Percentiles rank a stretch among this genome's conserved stretches.
Conservation (phyloP, 1,140 invertebrate species). For the Archivesica marissinica region DNA sequence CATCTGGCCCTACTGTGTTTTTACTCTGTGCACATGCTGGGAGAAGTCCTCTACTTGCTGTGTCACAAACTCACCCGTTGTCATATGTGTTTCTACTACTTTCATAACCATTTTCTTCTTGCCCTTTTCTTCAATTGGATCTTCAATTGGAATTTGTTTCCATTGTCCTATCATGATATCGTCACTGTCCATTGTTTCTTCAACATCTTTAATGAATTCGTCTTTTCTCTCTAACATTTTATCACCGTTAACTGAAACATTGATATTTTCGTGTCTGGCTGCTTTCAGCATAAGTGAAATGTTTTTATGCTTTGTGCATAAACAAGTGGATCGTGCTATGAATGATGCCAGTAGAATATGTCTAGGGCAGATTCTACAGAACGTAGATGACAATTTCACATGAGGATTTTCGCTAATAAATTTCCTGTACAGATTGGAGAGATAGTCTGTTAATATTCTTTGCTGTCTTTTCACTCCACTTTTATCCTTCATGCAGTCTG, state of each 20-base stretch:
- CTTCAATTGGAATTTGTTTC: not conserved
- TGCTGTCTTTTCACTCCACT: not conserved
- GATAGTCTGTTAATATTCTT: conserved; percentile 36
- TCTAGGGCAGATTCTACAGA: conserved; percentile 19
- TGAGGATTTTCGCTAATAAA: not conserved
- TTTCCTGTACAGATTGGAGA: conserved; percentile 16
- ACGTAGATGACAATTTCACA: conserved; percentile 1
- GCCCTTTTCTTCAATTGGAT: not conserved
- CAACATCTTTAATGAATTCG: not conserved
- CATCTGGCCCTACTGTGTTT: conserved; percentile 24
- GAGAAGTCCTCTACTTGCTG: conserved; percentile 8
- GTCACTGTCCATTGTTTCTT: not conserved
- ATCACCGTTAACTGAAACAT: not conserved
- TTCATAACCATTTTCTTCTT: not conserved
- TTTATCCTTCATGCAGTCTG: not conserved
- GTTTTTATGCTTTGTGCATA: conserved; percentile 11
- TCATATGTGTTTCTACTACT: not conserved
- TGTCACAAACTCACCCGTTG: not conserved
- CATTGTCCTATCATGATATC: not conserved
- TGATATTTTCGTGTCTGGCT: not conserved
- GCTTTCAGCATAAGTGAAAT: not conserved
- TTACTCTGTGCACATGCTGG: conserved; percentile 18
- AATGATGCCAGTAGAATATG: conserved; percentile 36
- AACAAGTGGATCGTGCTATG: conserved; percentile 38
- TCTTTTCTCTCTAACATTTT: not conserved